phyloP scores from a whole-genome alignment of 2,888 invertebrate genomes.

The Parnassius apollo region DNA sequence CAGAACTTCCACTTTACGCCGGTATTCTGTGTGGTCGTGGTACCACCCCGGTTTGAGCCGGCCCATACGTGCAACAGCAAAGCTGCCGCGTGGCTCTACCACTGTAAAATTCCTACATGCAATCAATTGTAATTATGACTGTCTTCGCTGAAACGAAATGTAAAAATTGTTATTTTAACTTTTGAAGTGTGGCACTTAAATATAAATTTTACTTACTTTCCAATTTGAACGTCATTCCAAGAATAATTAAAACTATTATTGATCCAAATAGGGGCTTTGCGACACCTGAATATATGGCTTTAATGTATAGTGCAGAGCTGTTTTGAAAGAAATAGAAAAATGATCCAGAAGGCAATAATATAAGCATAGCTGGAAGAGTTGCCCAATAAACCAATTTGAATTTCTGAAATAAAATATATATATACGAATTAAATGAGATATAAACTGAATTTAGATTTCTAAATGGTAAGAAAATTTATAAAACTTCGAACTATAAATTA shows the following conservation, averaged over 20 bases:
- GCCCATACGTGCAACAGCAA: too few species aligned
- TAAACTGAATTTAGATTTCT: background rate
- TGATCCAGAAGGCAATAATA: conserved; percentile 32
- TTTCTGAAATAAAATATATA: conserved; percentile 37
- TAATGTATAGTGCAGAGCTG: conserved; percentile 27
- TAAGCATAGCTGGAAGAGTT: conserved; percentile 32
- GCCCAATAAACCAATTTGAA: conserved; percentile 40
- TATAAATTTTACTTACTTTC: conserved; percentile 43
- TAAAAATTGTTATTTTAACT: too few species aligned
- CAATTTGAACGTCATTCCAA: conserved; percentile 40
- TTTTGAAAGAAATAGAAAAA: conserved; percentile 41
- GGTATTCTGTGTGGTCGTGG: too few species aligned
- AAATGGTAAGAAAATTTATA: background rate
- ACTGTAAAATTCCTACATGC: too few species aligned
- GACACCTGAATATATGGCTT: conserved; percentile 37
- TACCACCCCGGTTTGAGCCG: too few species aligned
- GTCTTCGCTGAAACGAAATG: too few species aligned
- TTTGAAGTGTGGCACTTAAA: background rate
- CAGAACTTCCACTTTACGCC: too few species aligned
- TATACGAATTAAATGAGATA: background rate
- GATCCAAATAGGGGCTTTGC: conserved; percentile 42
- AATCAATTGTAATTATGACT: too few species aligned
- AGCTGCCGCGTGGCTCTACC: too few species aligned
- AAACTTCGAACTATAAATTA: background rate
- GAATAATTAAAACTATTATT: conserved; percentile 28